Base-by-base conservation (phyloP, 2,888 invertebrate genomes). In the Neoaliturus tenellus region DNA sequence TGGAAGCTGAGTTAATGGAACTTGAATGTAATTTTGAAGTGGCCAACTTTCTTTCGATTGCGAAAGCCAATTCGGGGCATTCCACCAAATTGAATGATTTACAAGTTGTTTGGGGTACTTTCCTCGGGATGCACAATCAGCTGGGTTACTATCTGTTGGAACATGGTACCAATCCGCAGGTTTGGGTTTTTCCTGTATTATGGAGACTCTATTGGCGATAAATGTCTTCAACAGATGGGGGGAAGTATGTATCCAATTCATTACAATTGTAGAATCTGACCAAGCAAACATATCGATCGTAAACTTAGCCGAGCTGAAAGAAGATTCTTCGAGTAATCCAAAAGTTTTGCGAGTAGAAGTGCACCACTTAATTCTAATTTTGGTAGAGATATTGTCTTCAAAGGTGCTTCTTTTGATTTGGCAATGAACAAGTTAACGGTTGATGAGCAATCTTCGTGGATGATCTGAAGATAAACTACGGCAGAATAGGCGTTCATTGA, bases 201-300 rank as follows among this genome's bases (percentile, higher is more conserved):
- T 17, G 39, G 67, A 35, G 4, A 81, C 69, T 6, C 69, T 28
- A 28, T 69, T 48, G 10, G 41, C 69, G 5, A 69, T 39, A 33
- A 69, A 81, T 17, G 69, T 67, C 14, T 44, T 25, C 41, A 69
- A 31, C 23, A 20, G 67, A 69, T 81, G 28, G 10, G 69, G 69
- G 0, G 67, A n/a, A 8, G 81, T 69, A 4, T 31, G 39, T 12
- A 81, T 23, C 81, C 81, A 81, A 23, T 23, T 25, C 23, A 67
- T 28, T 28, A 44, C 69, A 14, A 69, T 41, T 33, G 31, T 62
- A n/a, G 81, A 81, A 33, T 81, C 81, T 2, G 81, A 28, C 81
- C 81, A 81, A 31, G 48, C 44, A 44, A 28, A 35, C 5, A 81
- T 25, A 39, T 39, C 12, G 39, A 39, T 39, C 6, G 39, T 39